These are phyloP conservation scores for Eubasilissa regina DNA, from an alignment of 1,140 invertebrate genomes.

Conservation along the genomic window DNA sequence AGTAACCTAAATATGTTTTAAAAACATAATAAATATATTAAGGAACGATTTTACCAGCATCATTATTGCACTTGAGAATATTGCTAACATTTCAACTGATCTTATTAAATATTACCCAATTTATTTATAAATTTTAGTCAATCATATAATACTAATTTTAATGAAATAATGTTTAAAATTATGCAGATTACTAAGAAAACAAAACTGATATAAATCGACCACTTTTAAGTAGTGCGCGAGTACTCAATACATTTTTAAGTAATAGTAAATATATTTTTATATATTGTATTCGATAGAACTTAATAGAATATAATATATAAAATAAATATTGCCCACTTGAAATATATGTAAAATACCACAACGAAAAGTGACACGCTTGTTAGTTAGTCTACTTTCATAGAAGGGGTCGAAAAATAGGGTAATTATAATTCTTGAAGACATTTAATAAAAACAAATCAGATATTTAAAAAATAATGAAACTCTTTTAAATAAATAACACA, in stretches of 20 bases:
- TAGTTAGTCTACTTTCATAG: no score
- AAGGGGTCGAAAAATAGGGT: no score
- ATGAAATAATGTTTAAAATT: not conserved
- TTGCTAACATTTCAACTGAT: constrained; percentile 1
- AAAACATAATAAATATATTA: not conserved
- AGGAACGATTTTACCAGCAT: not conserved
- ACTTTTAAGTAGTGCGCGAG: not conserved
- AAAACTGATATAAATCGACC: not conserved
- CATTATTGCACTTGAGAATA: not conserved
- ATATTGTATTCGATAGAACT: no score
- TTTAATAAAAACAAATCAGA: no score
- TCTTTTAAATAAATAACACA: no score
- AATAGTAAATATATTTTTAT: no score
- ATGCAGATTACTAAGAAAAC: not conserved
- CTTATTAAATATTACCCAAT: constrained; percentile 1
- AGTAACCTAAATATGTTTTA: not conserved
- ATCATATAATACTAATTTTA: no score
- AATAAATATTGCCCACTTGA: not conserved
- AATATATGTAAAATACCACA: no score
- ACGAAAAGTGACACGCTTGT: no score
- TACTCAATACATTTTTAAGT: no score
- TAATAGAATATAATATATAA: not conserved
- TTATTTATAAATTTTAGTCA: not conserved
- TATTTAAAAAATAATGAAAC: constrained; percentile 7
- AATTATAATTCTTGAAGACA: no score